Evolutionary conservation across 92 coral and sea anemone genomes (phyloP).

Genomic region (Parazoanthus atlanticus): DNA sequence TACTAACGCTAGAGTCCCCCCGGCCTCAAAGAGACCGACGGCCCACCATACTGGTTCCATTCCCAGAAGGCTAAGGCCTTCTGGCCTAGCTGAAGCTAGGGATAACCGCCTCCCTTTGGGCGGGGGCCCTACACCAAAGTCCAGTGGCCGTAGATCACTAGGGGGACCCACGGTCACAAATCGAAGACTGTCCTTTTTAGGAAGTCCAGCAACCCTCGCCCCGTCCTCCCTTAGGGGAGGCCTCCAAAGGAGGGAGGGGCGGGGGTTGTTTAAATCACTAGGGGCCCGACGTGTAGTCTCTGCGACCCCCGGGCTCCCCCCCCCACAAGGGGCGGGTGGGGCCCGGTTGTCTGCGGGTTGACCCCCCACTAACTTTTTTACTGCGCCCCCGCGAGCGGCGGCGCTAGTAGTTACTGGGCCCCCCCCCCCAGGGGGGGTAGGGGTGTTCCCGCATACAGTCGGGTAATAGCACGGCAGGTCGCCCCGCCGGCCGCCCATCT

Average conservation of each 20-base stretch:
- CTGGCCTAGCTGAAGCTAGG: conserved; percentile 21
- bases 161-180: too few relatives aligned
- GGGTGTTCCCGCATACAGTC: conserved; percentile 74
- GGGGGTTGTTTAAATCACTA: conserved; percentile 30
- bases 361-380: conserved; percentile 46
- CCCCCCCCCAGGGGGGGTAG: too few relatives aligned
- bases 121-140: too few relatives aligned
- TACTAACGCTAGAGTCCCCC: conserved; percentile 49
- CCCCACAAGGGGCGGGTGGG: conserved; percentile 35
- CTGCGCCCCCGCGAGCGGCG: conserved; percentile 44
- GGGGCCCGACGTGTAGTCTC: conserved; percentile 52
- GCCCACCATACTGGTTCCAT: conserved; percentile 50
- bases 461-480: conserved; percentile 57
- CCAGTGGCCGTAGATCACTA: too few relatives aligned
- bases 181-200: too few relatives aligned
- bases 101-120: too few relatives aligned
- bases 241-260: not conserved
- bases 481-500: conserved; percentile 60
- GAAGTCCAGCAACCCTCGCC: conserved; percentile 4
- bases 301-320: conserved; percentile 43
- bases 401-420: conserved; percentile 46
- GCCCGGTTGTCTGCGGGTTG: conserved; percentile 47
- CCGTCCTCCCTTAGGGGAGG: not conserved
- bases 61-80: conserved; percentile 43
- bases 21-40: conserved; percentile 52